These are phyloP conservation scores for Vesta saturnalis DNA, from an alignment of 2,888 invertebrate genomes.

Conservation along the genomic window DNA sequence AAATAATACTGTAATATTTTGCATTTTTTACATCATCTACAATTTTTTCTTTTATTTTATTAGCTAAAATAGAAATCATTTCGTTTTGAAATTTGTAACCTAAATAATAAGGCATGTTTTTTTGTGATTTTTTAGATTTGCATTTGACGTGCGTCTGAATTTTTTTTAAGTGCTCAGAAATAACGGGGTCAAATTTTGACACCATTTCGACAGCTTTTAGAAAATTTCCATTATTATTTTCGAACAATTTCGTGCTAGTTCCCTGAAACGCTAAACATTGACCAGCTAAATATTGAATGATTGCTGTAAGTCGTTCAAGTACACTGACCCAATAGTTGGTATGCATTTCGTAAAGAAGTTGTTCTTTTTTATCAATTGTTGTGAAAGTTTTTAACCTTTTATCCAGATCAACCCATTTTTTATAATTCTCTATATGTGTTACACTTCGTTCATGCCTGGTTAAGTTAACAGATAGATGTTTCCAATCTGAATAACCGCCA, in stretches of 20 bases:
- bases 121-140: background rate
- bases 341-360: background rate
- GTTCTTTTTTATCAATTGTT: background rate
- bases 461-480: background rate
- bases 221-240: conserved; percentile 28
- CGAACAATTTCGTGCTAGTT: conserved; percentile 20
- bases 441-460: background rate
- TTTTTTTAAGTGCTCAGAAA: background rate
- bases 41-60: too few relatives aligned
- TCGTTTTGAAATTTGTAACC: background rate
- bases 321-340: conserved; percentile 23
- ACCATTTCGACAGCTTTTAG: conserved; percentile 26
- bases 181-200: conserved; percentile 23
- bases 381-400: background rate
- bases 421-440: background rate
- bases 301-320: conserved; percentile 26
- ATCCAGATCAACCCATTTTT: background rate
- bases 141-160: too few relatives aligned
- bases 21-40: too few relatives aligned
- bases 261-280: conserved; percentile 22
- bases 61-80: background rate
- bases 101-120: conserved; percentile 4
- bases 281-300: conserved; percentile 36
- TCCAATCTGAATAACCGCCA: conserved; percentile 6
- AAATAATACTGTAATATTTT: conserved; percentile 2